Evolutionary conservation across 2,113 vertebrate genomes (phyloP), one percentile per base, ranked within the genome.

Genomic region (Neomonachus schauinslandi): DNA sequence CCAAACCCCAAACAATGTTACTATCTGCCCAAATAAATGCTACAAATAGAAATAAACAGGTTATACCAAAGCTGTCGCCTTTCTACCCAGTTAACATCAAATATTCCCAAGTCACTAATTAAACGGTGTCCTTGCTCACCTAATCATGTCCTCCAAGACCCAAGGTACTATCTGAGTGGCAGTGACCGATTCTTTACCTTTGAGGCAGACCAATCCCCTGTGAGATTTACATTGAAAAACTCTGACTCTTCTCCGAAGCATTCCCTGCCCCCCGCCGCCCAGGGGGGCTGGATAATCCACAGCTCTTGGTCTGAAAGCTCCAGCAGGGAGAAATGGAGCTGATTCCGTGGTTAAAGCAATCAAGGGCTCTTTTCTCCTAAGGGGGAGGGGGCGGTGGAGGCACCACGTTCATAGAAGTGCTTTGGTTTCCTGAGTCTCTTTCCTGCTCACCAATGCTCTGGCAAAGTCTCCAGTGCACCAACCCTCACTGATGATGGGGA

Each of bases 401-500:
- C 10, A 24, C 69, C 39, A 76, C 16, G 33, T 22, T 85, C 77
- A 18, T 39, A 26, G 46, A 89, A 92, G n/a, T 42, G 28, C 65
- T 93, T 71, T 95, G 65, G 87, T 77, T 88, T 90, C 85, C 51
- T 33, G 31, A 53, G 83, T 86, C 95, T 93, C 85, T 72, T 55
- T 89, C 85, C 79, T 72, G 74, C 85, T 90, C 9, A 39, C 8
- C 22, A 63, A 63, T n/a, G 59, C 31, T 74, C 36, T 53, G 28
- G 92, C 82, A 84, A 85, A 24, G 16, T 69, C 55, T 95, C n/a
- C 6, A 51, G 28, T 55, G 79, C 5, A 65, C 42, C 59, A 69
- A 36, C 22, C 13, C 63, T 92, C 12, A 0, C 42, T 91, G 33
- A 14, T 22, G 21, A 15, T n/a, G n/a, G 61, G 46, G n/a, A 49